Percentiles rank a stretch among this genome's conserved stretches.
Conservation (phyloP, 2,888 invertebrate genomes). For the Teinopalpus imperialis region DNA sequence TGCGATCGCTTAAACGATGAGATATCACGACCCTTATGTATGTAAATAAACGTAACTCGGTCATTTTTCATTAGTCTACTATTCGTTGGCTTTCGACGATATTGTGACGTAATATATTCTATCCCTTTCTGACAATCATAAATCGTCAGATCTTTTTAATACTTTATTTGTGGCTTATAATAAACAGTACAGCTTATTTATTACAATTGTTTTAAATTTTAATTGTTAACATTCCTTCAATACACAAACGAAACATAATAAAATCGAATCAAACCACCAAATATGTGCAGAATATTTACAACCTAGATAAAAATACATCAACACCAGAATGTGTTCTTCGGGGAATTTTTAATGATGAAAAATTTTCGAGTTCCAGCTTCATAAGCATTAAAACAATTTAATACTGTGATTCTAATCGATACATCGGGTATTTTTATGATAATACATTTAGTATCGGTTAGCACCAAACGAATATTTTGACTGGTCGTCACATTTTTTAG, state of each 20-base stretch:
- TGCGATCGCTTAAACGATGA: no score
- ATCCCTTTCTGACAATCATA: no score
- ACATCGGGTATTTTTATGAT: slow-evolving; percentile 1
- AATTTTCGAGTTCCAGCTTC: neutral
- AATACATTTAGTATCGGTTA: neutral
- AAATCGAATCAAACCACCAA: neutral
- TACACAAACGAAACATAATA: neutral
- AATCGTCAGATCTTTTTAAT: no score
- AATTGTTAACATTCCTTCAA: no score
- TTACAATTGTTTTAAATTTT: no score
- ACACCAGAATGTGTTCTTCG: neutral
- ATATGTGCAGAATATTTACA: neutral
- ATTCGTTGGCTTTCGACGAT: no score
- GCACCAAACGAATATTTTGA: slow-evolving; percentile 2
- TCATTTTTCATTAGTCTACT: no score
- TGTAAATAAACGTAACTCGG: no score
- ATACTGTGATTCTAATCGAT: slow-evolving; percentile 7
- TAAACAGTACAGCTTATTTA: no score
- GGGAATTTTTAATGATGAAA: slow-evolving; percentile 3
- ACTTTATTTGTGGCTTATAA: no score
- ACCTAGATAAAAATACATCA: neutral
- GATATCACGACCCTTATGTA: no score
- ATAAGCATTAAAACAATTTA: slow-evolving; percentile 5
- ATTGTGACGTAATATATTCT: no score
- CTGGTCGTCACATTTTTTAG: neutral